Percentiles rank a stretch among this genome's conserved stretches.
Evolutionary conservation across 2,888 invertebrate genomes (phyloP).

Genomic region (Agriopis marginaria): DNA sequence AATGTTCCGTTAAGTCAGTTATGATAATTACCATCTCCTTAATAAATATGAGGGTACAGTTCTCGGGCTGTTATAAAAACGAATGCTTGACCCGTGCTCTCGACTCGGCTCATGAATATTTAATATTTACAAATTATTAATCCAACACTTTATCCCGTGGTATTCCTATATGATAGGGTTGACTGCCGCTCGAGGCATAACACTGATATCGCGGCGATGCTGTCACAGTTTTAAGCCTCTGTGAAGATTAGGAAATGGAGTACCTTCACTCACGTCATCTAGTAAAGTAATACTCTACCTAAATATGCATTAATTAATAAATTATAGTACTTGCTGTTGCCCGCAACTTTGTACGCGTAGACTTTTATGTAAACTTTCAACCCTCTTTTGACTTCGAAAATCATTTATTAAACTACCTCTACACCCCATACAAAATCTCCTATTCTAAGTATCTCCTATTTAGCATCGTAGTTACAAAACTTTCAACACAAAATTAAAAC

Average conservation of each 20-base stretch:
- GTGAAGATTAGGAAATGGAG: constrained; percentile 79
- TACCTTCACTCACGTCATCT: constrained; percentile 57
- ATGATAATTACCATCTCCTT: constrained; percentile 83
- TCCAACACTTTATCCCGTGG: constrained; percentile 77
- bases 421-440: too few species aligned
- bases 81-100: constrained; percentile 80
- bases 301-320: constrained; percentile 10
- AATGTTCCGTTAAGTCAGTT: constrained; percentile 59
- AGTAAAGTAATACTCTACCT: constrained; percentile 65
- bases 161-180: constrained; percentile 70
- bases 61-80: constrained; percentile 74
- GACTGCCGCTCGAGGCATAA: constrained; percentile 56
- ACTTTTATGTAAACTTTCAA: too few species aligned
- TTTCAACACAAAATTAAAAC: too few species aligned
- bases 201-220: constrained; percentile 63
- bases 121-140: constrained; percentile 86
- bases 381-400: too few species aligned
- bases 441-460: too few species aligned
- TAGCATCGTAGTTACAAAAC: too few species aligned
- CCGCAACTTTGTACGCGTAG: too few species aligned
- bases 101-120: constrained; percentile 78
- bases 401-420: too few species aligned
- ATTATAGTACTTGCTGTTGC: background rate
- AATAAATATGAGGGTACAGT: constrained; percentile 77
- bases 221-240: constrained; percentile 75